Base-by-base conservation (phyloP, 2,888 invertebrate genomes). In the Apotomis betuletana region DNA sequence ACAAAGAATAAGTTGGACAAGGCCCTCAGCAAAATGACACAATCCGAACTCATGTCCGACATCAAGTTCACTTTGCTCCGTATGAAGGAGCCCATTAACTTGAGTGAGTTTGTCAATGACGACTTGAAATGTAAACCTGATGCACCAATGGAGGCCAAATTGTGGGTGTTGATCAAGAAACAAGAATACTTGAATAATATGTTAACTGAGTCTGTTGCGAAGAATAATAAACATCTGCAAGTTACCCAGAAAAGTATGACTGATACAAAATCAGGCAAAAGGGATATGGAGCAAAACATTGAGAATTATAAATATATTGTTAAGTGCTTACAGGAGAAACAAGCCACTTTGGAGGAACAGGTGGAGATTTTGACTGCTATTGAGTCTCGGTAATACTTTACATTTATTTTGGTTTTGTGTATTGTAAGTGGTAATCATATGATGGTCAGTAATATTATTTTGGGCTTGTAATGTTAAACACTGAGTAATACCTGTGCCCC, bases 241-340 rank as follows among this genome's bases (percentile, higher is more conserved):
- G 77, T 82, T 15, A 78, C 90, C 2, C 85, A 88, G 71, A 90
- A 86, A 58, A 87, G 83, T 74, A 76, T 87, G 70, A 85, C 89
- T 10, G 85, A 89, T 38, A 75, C 80, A 2, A 86, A 78, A 67
- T 73, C 74, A n/a, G 77, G 82, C 5, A 87, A 83, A 63, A 87
- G 81, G 73, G 88, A 88, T 46, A 82, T 86, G 74, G 89, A 91
- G 74, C 84, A 87, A 69, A 87, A 80, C 75, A 79, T 87, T 51
- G 90, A 92, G 58, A 87, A 86, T 12, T 81, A 89, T 54, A 92
- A 90, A 75, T 92, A 92, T 77, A 84, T 91, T 75, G 86, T 90
- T 0, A 92, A 92, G 79, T 89, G 90, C 76, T 82, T 92, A 49
- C 92, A 92, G 78, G 92, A 92, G 74, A 92, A 92, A 79, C 89